These are phyloP conservation scores for Limulus polyphemus DNA, from an alignment of 2,888 invertebrate genomes.

Conservation along the genomic window DNA sequence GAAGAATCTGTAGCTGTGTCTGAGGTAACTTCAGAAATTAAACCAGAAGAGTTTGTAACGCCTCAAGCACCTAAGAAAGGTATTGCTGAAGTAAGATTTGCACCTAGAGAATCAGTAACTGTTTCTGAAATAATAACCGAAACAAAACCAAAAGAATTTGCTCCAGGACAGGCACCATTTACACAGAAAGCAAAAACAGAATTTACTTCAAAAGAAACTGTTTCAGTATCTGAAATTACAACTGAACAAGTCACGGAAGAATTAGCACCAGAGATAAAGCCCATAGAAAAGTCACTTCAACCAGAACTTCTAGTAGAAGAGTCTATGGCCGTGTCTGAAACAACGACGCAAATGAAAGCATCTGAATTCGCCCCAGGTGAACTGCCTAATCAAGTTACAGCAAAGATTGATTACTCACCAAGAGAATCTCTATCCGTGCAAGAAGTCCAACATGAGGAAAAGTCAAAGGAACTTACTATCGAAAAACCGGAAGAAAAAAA, in stretches of 20 bases:
- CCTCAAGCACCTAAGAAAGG: background rate
- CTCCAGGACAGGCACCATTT: constrained; percentile 1
- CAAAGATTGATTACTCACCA: constrained; percentile 15
- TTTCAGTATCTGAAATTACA: constrained; percentile 18
- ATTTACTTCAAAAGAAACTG: constrained; percentile 18
- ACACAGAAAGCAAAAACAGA: constrained; percentile 10
- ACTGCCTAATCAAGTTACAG: constrained; percentile 13
- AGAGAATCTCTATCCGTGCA: constrained; percentile 6
- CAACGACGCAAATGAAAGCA: constrained; percentile 15
- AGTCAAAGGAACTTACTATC: constrained; percentile 24
- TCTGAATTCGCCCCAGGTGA: constrained; percentile 13
- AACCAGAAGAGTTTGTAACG: constrained; percentile 9
- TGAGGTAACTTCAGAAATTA: constrained; percentile 21
- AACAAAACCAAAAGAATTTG: constrained; percentile 3
- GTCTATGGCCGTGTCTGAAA: constrained; percentile 23
- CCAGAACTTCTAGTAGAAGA: constrained; percentile 8
- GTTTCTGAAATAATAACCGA: constrained; percentile 11
- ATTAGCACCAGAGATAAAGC: constrained; percentile 11
- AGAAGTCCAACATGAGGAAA: constrained; percentile 28
- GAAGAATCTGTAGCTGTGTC: constrained; percentile 13
- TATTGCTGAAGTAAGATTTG: background rate
- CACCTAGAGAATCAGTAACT: constrained; percentile 4
- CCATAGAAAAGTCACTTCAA: constrained; percentile 8
- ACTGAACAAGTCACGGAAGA: constrained; percentile 11
- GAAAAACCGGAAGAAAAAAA: background rate